These are phyloP conservation scores for Aurelia coerulea DNA, from an alignment of 30 jellyfish, hydroid and myxozoan genomes.

Conservation along the genomic window DNA sequence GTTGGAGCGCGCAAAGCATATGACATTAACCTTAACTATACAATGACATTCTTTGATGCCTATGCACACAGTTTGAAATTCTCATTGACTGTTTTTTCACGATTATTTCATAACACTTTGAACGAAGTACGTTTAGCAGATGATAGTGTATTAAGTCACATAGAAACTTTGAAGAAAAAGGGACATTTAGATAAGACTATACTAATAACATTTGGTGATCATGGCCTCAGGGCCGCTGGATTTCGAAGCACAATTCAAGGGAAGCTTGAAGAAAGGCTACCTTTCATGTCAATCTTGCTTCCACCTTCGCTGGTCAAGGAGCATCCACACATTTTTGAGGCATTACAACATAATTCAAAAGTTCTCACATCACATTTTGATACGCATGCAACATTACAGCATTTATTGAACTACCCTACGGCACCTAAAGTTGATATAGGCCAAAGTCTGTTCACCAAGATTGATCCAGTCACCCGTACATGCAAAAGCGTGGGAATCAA, in stretches of 20 bases:
- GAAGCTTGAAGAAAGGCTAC: conserved; percentile 84
- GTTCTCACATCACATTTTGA: conserved; percentile 84
- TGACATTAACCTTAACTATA: conserved; percentile 33
- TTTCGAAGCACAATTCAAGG: conserved; percentile 79
- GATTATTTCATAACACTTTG: conserved; percentile 44
- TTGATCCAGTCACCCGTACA: conserved; percentile 55
- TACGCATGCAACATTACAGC: conserved; percentile 72
- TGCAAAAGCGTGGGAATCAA: conserved; percentile 78
- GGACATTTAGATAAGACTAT: conserved; percentile 49
- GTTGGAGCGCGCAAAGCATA: background rate
- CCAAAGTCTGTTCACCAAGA: conserved; percentile 70
- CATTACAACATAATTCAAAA: conserved; percentile 58
- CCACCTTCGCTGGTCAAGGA: conserved; percentile 58
- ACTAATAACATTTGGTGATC: conserved; percentile 80
- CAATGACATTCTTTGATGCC: conserved; percentile 20
- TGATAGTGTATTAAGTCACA: conserved; percentile 9
- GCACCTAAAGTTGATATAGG: conserved; percentile 38
- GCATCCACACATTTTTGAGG: conserved; percentile 33
- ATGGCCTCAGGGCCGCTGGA: conserved; percentile 69
- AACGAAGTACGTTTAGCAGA: conserved; percentile 36
- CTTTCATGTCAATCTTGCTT: conserved; percentile 69
- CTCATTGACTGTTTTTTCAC: conserved; percentile 31
- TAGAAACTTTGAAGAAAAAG: conserved; percentile 15
- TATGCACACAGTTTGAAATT: conserved; percentile 28
- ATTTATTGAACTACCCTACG: conserved; percentile 55